These are phyloP conservation scores for Noctua janthina DNA, from an alignment of 2,888 invertebrate species.

Conservation along the genomic window DNA sequence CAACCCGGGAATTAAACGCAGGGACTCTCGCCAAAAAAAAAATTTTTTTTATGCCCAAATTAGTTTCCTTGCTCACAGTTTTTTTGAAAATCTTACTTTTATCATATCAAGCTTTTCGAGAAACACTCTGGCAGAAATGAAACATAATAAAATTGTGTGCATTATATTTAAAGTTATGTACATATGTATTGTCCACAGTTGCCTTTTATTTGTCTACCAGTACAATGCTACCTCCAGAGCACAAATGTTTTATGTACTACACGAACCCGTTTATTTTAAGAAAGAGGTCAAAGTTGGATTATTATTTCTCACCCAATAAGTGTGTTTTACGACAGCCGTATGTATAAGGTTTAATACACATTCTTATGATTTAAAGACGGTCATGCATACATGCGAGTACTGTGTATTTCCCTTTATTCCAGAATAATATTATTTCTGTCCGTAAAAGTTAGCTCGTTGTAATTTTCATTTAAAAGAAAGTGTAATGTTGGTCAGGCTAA, in stretches of 20 bases:
- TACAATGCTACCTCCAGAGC: slow-evolving; percentile 41
- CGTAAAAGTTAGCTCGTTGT: not conserved
- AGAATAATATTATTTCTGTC: not conserved
- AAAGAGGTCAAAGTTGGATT: slow-evolving; percentile 57
- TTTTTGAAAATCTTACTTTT: slow-evolving; percentile 1
- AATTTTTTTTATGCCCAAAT: not conserved
- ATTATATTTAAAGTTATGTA: slow-evolving; percentile 36
- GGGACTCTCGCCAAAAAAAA: no score
- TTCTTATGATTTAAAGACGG: slow-evolving; percentile 42
- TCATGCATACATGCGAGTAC: not conserved
- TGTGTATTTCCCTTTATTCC: not conserved
- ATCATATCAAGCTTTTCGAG: not conserved
- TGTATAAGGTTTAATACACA: slow-evolving; percentile 14
- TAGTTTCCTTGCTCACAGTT: not conserved
- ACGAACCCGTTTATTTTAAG: slow-evolving; percentile 40
- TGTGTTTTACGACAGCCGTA: slow-evolving; percentile 47
- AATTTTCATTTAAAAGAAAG: not conserved
- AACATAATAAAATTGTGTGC: slow-evolving; percentile 31
- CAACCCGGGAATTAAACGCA: no score
- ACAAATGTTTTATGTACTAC: slow-evolving; percentile 43
- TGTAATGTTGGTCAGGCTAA: not conserved
- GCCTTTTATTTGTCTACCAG: slow-evolving; percentile 44
- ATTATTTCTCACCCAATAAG: slow-evolving; percentile 49
- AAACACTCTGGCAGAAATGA: slow-evolving; percentile 1
- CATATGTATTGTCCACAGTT: slow-evolving; percentile 42